Base-by-base conservation (phyloP, 2,888 invertebrate species). In the Heliconius sara region DNA sequence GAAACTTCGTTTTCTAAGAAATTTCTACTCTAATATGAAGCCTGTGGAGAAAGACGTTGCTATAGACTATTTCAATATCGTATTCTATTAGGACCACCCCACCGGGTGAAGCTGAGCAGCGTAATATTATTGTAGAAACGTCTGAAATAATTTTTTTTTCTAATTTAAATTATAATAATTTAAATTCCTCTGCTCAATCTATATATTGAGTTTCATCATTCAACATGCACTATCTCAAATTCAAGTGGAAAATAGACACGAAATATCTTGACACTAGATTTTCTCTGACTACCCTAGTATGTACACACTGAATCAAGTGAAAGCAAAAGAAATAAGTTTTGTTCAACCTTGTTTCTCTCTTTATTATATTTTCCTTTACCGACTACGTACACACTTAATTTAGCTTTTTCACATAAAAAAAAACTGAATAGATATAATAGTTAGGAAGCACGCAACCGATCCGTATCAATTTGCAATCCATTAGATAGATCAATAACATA, bases 401-500 rank as follows among this genome's bases (percentile, higher is more conserved):
- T 52, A 19, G 5, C 22, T 68, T 22, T 39, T 70, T 43, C 16
- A 43, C 13, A n/a, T 13, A 68, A 25, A 70, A 43, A 43, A 70
- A 70, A 25, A 16, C 68, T 57, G 22, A 7, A 22, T 72, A 4
- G 34, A 72, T 52, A 16, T 19, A 52, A 52, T 47, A 47, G 47
- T 30, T 72, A 34, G 10, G 19, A 34, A 34, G 12, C 74, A 74
- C 25, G 74, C 74, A 16, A 63, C 25, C 22, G 63, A 63, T 74
- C 10, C 16, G 9, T 57, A 52, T 72, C 52, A 63, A 25, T 43
- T 74, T 43, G 43, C 63, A 74, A 74, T 74, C 22, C 63, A 74
- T 74, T 74, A 74, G 43, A 25, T 1, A 39, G 27, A 74, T 74
- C 63, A 74, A 74, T 74, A 57, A 72, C 57, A 57, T 27, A 9